Conservation (phyloP, 2,888 invertebrate genomes). For the Rhorus exstirpatorius region DNA sequence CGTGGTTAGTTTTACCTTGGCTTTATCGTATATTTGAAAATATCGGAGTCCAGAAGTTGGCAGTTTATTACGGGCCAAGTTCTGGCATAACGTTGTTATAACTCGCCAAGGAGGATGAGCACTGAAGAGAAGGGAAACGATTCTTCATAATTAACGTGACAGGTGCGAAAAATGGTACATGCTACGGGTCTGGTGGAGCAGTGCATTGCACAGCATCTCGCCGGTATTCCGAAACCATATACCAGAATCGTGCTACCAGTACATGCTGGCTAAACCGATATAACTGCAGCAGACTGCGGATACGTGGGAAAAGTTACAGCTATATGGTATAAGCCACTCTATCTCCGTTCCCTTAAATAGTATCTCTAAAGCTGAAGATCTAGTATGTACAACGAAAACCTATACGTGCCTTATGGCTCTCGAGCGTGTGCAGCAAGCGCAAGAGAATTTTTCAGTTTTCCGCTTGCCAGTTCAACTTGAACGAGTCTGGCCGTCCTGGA, state of each 20-base stretch:
- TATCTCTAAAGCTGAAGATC: conserved; percentile 11
- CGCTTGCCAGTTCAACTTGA: conserved; percentile 53
- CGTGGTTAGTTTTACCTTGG: neutral
- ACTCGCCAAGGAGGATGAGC: conserved; percentile 33
- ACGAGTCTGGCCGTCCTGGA: conserved; percentile 58
- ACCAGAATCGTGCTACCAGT: conserved; percentile 29
- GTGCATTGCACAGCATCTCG: conserved; percentile 39
- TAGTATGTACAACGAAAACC: conserved; percentile 40
- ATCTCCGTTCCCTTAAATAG: neutral
- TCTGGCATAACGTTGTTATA: conserved; percentile 55
- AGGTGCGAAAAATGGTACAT: conserved; percentile 75
- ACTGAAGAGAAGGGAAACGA: conserved; percentile 69
- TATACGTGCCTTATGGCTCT: conserved; percentile 28
- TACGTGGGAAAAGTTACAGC: neutral
- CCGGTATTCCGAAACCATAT: conserved; percentile 3
- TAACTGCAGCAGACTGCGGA: conserved; percentile 30
- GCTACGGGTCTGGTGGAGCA: conserved; percentile 24
- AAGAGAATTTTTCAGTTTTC: conserved; percentile 51
- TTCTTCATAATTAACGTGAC: conserved; percentile 80
- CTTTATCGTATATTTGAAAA: neutral
- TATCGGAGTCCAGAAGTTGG: conserved; percentile 13
- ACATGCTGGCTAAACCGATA: conserved; percentile 41
- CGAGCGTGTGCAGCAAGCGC: conserved; percentile 31
- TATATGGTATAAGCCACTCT: conserved; percentile 13
- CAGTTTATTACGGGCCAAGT: conserved; percentile 60